Conservation (phyloP, 2,113 vertebrate species). For the Rutilus rutilus region DNA sequence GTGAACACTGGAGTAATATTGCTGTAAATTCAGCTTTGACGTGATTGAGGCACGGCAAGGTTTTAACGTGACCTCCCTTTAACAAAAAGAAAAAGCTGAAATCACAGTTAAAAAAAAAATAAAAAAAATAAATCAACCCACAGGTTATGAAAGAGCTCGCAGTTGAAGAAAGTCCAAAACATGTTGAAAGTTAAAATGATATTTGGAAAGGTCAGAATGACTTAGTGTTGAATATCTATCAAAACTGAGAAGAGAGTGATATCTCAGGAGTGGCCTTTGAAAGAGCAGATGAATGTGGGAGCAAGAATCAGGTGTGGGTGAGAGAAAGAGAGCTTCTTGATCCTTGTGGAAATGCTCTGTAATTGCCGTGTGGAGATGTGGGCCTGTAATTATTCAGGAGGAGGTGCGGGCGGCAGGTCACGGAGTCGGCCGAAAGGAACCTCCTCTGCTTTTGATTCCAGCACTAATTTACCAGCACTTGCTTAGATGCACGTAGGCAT, state of each 20-base stretch:
- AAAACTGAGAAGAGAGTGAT: slow-evolving; percentile 14
- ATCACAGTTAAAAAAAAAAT: neutral
- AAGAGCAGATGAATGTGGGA: slow-evolving; percentile 40
- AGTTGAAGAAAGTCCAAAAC: neutral
- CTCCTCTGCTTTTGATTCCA: slow-evolving; percentile 27
- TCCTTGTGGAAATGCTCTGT: slow-evolving; percentile 55
- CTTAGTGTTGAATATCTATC: neutral
- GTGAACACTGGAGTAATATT: too few relatives aligned
- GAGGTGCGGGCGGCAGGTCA: slow-evolving; percentile 35
- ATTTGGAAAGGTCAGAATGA: neutral
- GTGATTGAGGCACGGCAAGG: too few relatives aligned
- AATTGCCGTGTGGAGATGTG: slow-evolving; percentile 52
- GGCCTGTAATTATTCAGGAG: slow-evolving; percentile 55
- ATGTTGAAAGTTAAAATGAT: neutral
- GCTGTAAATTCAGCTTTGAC: too few relatives aligned
- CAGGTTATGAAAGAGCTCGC: neutral
- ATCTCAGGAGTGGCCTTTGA: slow-evolving; percentile 28
- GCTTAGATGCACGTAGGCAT: neutral
- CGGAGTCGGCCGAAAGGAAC: neutral
- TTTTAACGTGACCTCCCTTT: too few relatives aligned
- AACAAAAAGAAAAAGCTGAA: neutral
- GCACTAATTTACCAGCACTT: slow-evolving; percentile 19
- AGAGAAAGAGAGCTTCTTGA: slow-evolving; percentile 34
- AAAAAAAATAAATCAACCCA: neutral
- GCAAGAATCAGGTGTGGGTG: slow-evolving; percentile 31